Evolutionary conservation across 2,888 invertebrate genomes (phyloP).

Genomic region (Hypercompe scribonia): DNA sequence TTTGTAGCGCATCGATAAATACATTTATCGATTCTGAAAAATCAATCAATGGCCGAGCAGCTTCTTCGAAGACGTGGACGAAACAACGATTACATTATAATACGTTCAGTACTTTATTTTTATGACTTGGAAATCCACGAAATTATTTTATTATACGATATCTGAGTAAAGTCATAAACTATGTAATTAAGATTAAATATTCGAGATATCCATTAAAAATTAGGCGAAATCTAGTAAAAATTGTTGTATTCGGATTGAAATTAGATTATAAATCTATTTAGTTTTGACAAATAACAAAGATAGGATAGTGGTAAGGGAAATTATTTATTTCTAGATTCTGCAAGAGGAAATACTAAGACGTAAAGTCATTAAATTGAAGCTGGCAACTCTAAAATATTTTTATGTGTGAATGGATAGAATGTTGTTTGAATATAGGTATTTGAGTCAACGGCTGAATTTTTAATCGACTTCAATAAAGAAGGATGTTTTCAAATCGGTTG

Average conservation of each 20-base stretch:
- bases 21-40: slow-evolving; percentile 46
- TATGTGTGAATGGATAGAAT: neutral
- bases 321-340: neutral
- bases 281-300: neutral
- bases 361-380: neutral
- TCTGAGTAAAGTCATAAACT: slow-evolving; percentile 42
- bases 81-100: slow-evolving; percentile 35
- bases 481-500: neutral
- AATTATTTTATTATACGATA: slow-evolving; percentile 39
- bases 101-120: slow-evolving; percentile 42
- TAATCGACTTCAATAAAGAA: neutral
- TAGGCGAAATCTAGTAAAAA: neutral
- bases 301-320: neutral
- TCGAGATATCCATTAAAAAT: slow-evolving; percentile 49
- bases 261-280: neutral
- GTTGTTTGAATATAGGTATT: neutral
- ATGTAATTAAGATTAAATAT: slow-evolving; percentile 42
- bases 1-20: neutral
- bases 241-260: neutral
- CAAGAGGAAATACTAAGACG: neutral
- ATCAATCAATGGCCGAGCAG: slow-evolving; percentile 27
- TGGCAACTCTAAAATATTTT: neutral
- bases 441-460: neutral
- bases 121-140: slow-evolving; percentile 38
- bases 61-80: slow-evolving; percentile 38